These are phyloP conservation scores for Gila orcuttii DNA, from an alignment of 2,113 vertebrate genomes.

Conservation along the genomic window DNA sequence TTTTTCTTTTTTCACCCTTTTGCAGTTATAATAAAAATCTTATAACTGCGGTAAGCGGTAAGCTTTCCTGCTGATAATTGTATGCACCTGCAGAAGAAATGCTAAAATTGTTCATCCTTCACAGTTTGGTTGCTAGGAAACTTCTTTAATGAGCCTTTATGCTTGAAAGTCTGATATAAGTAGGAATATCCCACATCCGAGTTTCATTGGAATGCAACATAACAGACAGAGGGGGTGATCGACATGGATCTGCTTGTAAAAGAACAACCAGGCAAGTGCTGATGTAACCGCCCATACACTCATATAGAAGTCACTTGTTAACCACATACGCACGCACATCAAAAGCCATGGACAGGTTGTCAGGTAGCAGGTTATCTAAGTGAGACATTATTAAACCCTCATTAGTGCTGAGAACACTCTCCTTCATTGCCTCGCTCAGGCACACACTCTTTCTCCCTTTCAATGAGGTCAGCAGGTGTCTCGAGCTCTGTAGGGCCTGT, in stretches of 20 bases:
- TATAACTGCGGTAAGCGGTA: too few species aligned
- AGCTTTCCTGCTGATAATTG: not conserved
- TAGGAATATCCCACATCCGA: not conserved
- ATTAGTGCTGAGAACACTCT: constrained; percentile 44
- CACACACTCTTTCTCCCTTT: not conserved
- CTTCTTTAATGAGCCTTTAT: not conserved
- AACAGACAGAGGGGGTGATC: not conserved
- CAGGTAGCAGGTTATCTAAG: constrained; percentile 59
- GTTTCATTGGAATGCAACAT: not conserved
- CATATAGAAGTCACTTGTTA: not conserved
- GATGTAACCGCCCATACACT: not conserved
- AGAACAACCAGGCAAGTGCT: not conserved
- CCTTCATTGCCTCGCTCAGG: not conserved
- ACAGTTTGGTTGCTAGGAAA: constrained; percentile 2
- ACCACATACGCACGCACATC: constrained; percentile 8
- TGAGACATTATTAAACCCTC: constrained; percentile 58
- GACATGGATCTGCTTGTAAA: not conserved
- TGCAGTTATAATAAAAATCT: too few species aligned
- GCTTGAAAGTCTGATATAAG: too few species aligned
- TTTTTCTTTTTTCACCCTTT: too few species aligned
- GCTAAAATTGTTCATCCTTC: not conserved
- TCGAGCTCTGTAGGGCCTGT: constrained; percentile 28
- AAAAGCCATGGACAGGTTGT: constrained; percentile 44
- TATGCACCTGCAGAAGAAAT: not conserved
- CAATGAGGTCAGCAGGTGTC: constrained; percentile 30